phyloP scores from a whole-genome alignment of 1,140 invertebrate genomes.

The Metaphire vulgaris region DNA sequence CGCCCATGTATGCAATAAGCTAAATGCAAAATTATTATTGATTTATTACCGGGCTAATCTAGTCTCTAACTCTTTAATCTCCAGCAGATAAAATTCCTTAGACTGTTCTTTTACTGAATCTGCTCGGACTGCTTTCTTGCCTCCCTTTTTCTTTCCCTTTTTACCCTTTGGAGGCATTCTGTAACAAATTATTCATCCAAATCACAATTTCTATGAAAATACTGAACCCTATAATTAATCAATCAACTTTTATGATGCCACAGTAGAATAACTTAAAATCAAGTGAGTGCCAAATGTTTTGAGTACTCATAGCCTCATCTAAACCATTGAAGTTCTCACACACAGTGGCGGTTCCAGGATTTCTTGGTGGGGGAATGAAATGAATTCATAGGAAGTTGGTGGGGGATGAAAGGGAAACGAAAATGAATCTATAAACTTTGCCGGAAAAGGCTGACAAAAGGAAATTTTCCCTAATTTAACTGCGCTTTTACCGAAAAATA shows the following conservation, averaged over 20 bases:
- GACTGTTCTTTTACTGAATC: not conserved
- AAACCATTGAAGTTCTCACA: not conserved
- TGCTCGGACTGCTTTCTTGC: not conserved
- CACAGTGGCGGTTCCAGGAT: too few relatives aligned
- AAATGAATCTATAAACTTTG: too few relatives aligned
- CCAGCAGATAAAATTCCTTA: not conserved
- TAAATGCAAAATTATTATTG: not conserved
- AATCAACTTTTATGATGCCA: not conserved
- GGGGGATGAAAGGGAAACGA: too few relatives aligned
- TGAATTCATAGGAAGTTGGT: too few relatives aligned
- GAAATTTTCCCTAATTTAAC: too few relatives aligned
- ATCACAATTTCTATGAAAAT: not conserved
- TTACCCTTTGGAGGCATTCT: not conserved
- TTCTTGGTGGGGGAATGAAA: too few relatives aligned
- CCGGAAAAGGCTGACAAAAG: too few relatives aligned
- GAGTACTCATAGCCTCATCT: not conserved
- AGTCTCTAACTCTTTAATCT: not conserved
- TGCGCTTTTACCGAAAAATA: too few relatives aligned
- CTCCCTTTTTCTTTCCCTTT: not conserved
- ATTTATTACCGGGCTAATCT: slow-evolving; percentile 6
- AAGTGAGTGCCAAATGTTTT: not conserved
- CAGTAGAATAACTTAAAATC: not conserved
- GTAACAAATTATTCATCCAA: not conserved
- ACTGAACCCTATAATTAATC: not conserved
- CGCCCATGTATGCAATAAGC: not conserved